Percentiles rank a stretch among this genome's conserved stretches.
Conservation (phyloP, 2,113 vertebrate genomes). For the Blennius ocellaris region DNA sequence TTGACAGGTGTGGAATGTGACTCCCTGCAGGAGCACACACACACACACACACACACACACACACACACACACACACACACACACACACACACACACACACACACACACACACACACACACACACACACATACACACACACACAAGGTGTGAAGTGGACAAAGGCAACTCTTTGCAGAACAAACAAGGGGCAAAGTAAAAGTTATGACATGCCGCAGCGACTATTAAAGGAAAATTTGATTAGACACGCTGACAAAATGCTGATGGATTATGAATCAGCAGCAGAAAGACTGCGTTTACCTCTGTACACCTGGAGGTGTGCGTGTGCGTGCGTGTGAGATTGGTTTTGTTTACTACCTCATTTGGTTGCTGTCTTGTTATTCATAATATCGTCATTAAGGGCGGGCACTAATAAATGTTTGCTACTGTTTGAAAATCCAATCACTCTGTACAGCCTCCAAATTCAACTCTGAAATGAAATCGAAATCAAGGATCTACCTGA, state of each 20-base stretch:
- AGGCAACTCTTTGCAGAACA: slow-evolving; percentile 1
- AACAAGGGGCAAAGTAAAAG: slow-evolving; percentile 47
- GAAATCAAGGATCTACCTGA: not conserved
- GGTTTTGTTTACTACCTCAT: slow-evolving; percentile 19
- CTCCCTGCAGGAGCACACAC: no score
- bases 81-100: no score
- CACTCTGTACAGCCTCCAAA: not conserved
- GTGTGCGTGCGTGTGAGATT: slow-evolving; percentile 9
- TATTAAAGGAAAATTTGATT: slow-evolving; percentile 26
- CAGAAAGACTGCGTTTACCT: no score
- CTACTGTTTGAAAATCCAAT: slow-evolving; percentile 22
- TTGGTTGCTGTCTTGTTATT: slow-evolving; percentile 13
- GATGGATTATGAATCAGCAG: slow-evolving; percentile 6
- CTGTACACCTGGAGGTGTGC: slow-evolving; percentile 1
- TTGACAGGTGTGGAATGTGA: no score
- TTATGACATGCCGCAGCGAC: slow-evolving; percentile 16
- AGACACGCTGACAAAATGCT: slow-evolving; percentile 18
- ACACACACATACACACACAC: not conserved
- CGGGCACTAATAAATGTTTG: not conserved
- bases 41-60: no score
- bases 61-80: no score
- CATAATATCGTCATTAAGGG: slow-evolving; percentile 1
- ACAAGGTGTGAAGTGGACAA: not conserved
- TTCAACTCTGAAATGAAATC: not conserved
- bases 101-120: no score